Conservation (phyloP, 2,888 invertebrate species). For the Clusia tigrina region DNA sequence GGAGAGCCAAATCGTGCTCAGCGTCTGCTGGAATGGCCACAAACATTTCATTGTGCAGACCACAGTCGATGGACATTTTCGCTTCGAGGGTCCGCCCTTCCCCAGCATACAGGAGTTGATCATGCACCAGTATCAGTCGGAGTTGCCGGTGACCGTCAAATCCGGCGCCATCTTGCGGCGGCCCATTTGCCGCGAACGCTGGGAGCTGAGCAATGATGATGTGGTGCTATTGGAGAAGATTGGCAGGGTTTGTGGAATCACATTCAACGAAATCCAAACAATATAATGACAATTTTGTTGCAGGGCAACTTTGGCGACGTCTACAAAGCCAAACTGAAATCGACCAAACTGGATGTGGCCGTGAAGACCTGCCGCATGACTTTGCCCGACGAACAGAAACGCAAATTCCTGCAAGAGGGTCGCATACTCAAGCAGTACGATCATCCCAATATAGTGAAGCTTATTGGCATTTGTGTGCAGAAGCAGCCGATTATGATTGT, state of each 20-base stretch:
- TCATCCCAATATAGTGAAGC: conserved; percentile 94
- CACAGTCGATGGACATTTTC: conserved; percentile 88
- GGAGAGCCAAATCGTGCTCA: conserved; percentile 90
- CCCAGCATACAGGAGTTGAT: conserved; percentile 93
- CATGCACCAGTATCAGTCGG: conserved; percentile 85
- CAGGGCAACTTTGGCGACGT: conserved; percentile 99
- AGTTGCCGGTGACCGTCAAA: conserved; percentile 87
- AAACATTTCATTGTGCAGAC: conserved; percentile 98
- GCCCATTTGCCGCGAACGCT: conserved; percentile 87
- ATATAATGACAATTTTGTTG: conserved; percentile 26
- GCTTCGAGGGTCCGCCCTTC: conserved; percentile 94
- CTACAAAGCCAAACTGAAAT: conserved; percentile 86
- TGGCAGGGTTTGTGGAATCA: conserved; percentile 76
- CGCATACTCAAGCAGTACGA: conserved; percentile 95
- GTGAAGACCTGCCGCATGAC: conserved; percentile 96
- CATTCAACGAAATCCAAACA: neutral
- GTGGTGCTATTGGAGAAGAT: conserved; percentile 91
- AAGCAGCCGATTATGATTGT: conserved; percentile 99
- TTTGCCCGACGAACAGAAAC: conserved; percentile 90
- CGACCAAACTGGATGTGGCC: conserved; percentile 86
- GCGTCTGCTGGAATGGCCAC: conserved; percentile 95
- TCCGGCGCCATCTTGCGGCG: conserved; percentile 88
- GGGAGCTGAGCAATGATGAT: conserved; percentile 97
- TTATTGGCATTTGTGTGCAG: conserved; percentile 97
- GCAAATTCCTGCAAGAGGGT: conserved; percentile 94